Conservation (phyloP, 1,140 invertebrate genomes). For the Orchesella cincta region DNA sequence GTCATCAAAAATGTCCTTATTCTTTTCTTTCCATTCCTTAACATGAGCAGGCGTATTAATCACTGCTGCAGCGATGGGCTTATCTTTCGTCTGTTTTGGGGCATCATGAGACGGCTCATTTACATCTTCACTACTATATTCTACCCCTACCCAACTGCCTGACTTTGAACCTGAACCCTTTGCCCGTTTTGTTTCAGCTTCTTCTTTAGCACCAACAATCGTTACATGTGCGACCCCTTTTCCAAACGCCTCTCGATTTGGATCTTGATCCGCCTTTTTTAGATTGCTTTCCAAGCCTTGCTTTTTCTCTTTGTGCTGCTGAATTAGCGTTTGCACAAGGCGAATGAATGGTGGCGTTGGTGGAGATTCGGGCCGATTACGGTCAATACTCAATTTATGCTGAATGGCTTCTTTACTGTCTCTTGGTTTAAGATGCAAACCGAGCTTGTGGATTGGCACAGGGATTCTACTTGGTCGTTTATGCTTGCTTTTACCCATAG, state of each 20-base stretch:
- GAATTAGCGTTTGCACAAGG: background rate
- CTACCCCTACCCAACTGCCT: too few relatives aligned
- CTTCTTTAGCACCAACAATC: too few relatives aligned
- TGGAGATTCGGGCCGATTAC: background rate
- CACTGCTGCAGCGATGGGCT: too few relatives aligned
- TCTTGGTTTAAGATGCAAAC: background rate
- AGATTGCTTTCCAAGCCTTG: background rate
- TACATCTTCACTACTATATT: too few relatives aligned
- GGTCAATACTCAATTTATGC: background rate
- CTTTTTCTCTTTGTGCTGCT: background rate
- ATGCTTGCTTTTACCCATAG: too few relatives aligned
- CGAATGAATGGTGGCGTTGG: background rate
- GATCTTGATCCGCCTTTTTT: background rate
- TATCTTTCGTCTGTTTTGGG: too few relatives aligned
- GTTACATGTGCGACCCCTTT: background rate
- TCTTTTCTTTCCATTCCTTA: too few relatives aligned
- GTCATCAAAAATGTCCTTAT: too few relatives aligned
- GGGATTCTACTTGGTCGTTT: background rate
- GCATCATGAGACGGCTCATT: too few relatives aligned
- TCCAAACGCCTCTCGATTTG: background rate
- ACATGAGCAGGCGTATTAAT: too few relatives aligned
- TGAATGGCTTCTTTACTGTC: slow-evolving; percentile 16
- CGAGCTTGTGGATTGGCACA: background rate
- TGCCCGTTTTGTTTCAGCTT: too few relatives aligned
- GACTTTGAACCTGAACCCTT: too few relatives aligned